phyloP scores from a whole-genome alignment of 2,797 vertebrate species.

The Coregonus ussuriensis region DNA sequence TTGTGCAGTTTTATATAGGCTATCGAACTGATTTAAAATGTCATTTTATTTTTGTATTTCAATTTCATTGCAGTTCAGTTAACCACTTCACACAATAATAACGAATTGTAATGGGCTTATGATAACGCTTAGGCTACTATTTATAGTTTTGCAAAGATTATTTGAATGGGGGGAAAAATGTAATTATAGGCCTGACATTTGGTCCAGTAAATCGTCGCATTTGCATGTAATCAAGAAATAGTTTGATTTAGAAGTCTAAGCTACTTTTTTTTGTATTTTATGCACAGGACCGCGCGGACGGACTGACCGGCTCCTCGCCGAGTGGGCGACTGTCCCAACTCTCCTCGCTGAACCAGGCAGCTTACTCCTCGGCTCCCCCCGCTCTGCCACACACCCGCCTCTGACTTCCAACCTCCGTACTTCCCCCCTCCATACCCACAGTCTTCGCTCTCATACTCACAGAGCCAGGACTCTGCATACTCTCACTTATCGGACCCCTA shows the following conservation, averaged over 20 bases:
- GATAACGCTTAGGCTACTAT: too few species aligned
- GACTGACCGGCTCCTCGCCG: conserved; percentile 83
- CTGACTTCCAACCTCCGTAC: conserved; percentile 97
- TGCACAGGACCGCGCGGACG: conserved; percentile 90
- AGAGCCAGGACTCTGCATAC: conserved; percentile 89
- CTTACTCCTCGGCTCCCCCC: conserved; percentile 92
- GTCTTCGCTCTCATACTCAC: conserved; percentile 89
- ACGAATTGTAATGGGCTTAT: background rate
- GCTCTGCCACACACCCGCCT: conserved; percentile 91
- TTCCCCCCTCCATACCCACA: conserved; percentile 96
- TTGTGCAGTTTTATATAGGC: background rate
- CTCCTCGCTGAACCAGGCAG: conserved; percentile 87
- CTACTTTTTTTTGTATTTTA: background rate
- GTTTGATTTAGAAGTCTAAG: background rate
- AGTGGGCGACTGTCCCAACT: conserved; percentile 88
- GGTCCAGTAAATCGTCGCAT: too few species aligned
- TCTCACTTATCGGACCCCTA: conserved; percentile 91
- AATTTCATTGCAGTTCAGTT: background rate
- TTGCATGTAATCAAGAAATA: too few species aligned
- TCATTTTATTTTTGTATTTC: background rate
- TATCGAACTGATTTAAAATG: background rate
- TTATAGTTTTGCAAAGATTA: too few species aligned
- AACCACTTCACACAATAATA: background rate
- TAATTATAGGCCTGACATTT: too few species aligned
- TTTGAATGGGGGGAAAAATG: too few species aligned